Conservation (phyloP, 2,888 invertebrate species). For the Drosophila anceps region DNA sequence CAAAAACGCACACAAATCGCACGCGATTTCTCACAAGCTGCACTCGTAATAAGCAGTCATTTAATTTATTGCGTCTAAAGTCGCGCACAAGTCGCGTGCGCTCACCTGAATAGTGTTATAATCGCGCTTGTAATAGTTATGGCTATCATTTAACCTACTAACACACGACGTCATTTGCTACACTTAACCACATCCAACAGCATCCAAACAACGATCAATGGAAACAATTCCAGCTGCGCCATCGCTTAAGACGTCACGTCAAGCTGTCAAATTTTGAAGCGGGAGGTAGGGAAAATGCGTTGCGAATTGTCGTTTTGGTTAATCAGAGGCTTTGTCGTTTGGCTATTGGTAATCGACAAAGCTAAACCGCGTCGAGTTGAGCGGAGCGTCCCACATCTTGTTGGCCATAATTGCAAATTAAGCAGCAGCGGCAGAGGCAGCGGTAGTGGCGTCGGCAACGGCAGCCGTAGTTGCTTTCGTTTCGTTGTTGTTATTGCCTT, state of each 20-base stretch:
- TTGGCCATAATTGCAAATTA: constrained; percentile 73
- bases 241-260: constrained; percentile 51
- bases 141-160: constrained; percentile 71
- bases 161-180: constrained; percentile 49
- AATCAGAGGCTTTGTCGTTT: constrained; percentile 25
- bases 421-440: constrained; percentile 51
- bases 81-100: constrained; percentile 37
- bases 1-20: constrained; percentile 4
- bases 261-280: constrained; percentile 35
- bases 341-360: constrained; percentile 7
- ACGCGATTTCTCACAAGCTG: neutral
- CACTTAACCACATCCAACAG: constrained; percentile 28
- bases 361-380: constrained; percentile 11
- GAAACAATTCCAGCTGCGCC: constrained; percentile 19
- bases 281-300: constrained; percentile 58
- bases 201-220: constrained; percentile 43
- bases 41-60: neutral
- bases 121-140: constrained; percentile 48
- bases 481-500: constrained; percentile 49
- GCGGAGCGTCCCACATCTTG: constrained; percentile 63
- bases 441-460: too few relatives aligned
- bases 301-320: constrained; percentile 51
- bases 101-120: constrained; percentile 22
- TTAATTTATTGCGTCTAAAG: constrained; percentile 3
- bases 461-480: constrained; percentile 24